Conservation (phyloP, 1,140 invertebrate genomes). For the Aethina tumida region DNA sequence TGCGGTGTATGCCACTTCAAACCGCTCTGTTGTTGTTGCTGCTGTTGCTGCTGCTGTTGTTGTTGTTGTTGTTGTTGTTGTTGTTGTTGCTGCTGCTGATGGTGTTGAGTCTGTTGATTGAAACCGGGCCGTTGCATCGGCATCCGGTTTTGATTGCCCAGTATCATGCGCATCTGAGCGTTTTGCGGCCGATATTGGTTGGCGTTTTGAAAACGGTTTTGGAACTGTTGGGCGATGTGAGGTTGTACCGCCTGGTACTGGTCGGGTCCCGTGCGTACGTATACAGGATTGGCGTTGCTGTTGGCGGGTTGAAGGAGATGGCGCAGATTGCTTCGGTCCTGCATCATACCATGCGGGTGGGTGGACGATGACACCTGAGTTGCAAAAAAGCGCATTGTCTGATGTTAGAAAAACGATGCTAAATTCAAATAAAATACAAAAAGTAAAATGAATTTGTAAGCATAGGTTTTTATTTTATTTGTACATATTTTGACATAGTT, state of each 20-base stretch:
- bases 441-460: too few species aligned
- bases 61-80: conserved; percentile 11
- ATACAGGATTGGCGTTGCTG: conserved; percentile 22
- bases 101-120: conserved; percentile 2
- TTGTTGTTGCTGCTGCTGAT: conserved; percentile 13
- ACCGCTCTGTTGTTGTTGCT: conserved; percentile 7
- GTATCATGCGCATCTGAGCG: conserved; percentile 18
- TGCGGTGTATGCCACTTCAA: conserved; percentile 61
- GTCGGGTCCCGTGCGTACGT: conserved; percentile 33
- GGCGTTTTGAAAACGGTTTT: conserved; percentile 25
- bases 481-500: too few species aligned
- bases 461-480: too few species aligned
- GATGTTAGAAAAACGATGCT: background rate
- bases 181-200: conserved; percentile 12
- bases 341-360: conserved; percentile 34
- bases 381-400: background rate
- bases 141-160: conserved; percentile 12
- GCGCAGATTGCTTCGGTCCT: conserved; percentile 29
- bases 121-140: conserved; percentile 10
- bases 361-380: conserved; percentile 33
- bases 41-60: conserved; percentile 8
- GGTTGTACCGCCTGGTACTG: conserved; percentile 35
- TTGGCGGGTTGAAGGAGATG: conserved; percentile 29
- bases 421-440: too few species aligned
- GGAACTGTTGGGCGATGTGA: conserved; percentile 29